Percentiles rank a stretch among this genome's conserved stretches.
Evolutionary conservation across 2,797 vertebrate genomes (phyloP).

Genomic region (Adrianichthys oophorus): DNA sequence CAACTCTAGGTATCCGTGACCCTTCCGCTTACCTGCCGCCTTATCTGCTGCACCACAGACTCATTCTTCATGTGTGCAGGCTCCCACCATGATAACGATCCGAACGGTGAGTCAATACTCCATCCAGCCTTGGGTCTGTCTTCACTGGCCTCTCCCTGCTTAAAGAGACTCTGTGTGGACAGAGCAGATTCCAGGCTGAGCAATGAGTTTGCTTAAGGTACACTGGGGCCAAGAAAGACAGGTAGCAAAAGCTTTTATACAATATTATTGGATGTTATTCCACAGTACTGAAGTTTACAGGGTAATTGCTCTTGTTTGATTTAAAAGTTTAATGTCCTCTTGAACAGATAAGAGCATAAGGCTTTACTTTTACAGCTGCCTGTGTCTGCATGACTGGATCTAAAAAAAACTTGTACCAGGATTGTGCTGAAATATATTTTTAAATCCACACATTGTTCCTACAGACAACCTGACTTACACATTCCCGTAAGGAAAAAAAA

Average conservation of each 20-base stretch:
- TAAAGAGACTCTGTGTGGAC: conserved; percentile 67
- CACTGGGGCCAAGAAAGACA: conserved; percentile 58
- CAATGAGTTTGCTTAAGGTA: conserved; percentile 72
- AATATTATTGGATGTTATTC: conserved; percentile 47
- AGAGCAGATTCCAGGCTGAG: conserved; percentile 68
- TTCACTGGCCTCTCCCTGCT: conserved; percentile 66
- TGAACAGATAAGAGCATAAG: neutral
- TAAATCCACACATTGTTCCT: conserved; percentile 1
- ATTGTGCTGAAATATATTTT: too few relatives aligned
- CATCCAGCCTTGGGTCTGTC: conserved; percentile 57
- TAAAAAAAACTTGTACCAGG: too few relatives aligned
- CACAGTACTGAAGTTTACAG: conserved; percentile 37
- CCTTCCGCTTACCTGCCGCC: conserved; percentile 64
- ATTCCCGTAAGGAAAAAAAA: conserved; percentile 3
- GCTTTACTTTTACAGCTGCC: too few relatives aligned
- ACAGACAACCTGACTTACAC: neutral
- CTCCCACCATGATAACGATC: conserved; percentile 75
- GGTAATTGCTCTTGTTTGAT: conserved; percentile 20
- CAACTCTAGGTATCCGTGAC: conserved; percentile 57
- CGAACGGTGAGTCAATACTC: conserved; percentile 65
- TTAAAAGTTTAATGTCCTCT: conserved; percentile 6
- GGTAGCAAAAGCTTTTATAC: conserved; percentile 59
- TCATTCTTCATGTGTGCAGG: conserved; percentile 69
- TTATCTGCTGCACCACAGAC: conserved; percentile 68
- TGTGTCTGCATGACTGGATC: too few relatives aligned